Conservation (phyloP, 2,113 vertebrate species). For the Sinosuthora webbiana region DNA sequence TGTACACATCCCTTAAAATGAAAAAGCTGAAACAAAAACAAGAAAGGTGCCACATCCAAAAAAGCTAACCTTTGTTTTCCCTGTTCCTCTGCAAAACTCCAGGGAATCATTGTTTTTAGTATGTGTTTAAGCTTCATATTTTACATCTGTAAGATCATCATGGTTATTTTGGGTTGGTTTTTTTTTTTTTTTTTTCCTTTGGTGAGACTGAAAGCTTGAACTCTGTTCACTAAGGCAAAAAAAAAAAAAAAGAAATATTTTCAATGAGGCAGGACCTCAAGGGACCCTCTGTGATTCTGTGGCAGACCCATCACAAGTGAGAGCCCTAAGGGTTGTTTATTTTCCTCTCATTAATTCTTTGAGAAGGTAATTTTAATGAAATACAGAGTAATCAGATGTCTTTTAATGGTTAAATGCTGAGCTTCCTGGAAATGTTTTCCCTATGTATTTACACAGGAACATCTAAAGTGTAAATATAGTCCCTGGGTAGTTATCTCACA, state of each 20-base stretch:
- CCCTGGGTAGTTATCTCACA: background rate
- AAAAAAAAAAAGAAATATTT: background rate
- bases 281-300: background rate
- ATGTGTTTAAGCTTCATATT: background rate
- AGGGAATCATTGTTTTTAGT: background rate
- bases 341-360: background rate
- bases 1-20: background rate
- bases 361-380: constrained; percentile 9
- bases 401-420: background rate
- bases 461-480: constrained; percentile 7
- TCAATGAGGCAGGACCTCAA: background rate
- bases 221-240: background rate
- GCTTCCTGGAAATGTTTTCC: constrained; percentile 49
- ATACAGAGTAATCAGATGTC: background rate
- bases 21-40: background rate
- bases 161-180: too few species aligned
- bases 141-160: background rate
- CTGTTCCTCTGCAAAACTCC: background rate
- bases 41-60: background rate
- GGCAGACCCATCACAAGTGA: background rate
- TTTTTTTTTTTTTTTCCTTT: background rate
- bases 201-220: background rate
- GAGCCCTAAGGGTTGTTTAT: background rate
- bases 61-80: background rate
- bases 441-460: background rate